Evolutionary conservation across 2,113 vertebrate species (phyloP), one percentile per base, ranked within the genome.

Genomic region (Sinocyclocheilus rhinocerous): DNA sequence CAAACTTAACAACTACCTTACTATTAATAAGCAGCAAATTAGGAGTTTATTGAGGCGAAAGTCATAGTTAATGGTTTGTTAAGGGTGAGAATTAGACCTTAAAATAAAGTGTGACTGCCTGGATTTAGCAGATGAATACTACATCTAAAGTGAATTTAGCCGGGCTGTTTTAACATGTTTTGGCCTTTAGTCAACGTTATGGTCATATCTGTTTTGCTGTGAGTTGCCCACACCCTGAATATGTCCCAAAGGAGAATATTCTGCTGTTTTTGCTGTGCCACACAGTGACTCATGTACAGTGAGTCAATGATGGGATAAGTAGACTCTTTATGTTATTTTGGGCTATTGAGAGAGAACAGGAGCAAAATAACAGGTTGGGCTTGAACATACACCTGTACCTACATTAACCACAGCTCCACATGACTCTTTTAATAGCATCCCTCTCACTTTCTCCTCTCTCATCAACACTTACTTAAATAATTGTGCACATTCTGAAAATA

Each of bases 401-500:
- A 24, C 39, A 76, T 48, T 48, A 48, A 48, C 72, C 1, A 4
- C 52, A 78, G 39, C 13, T 75, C 26, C 52, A 59, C 52, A 63
- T 13, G 18, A 55, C 24, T 77, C 10, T 2, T 24, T 24, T 76
- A 50, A 76, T 50, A 76, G 22, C n/a, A 50, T 50, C 24, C 26
- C 67, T 67, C 50, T 77, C 24, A 63, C 48, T 42, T 78, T 61
- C 73, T n/a, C 24, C 10, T 75, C 72, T 88, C 75, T 48, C 22
- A 24, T 45, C 50, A 39, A 29, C 20, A 42, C 79, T 18, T 48
- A 22, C 76, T 52, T 50, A 29, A 48, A 26, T 76, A 45, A 80
- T 67, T 70, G 84, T 24, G 36, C 65, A 59, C 33, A 84, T 76
- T 73, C 76, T 84, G 26, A 89, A 72, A 81, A 86, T 33, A 78